These are phyloP conservation scores for Istiophorus platypterus DNA, from an alignment of 2,113 vertebrate genomes.

Conservation along the genomic window DNA sequence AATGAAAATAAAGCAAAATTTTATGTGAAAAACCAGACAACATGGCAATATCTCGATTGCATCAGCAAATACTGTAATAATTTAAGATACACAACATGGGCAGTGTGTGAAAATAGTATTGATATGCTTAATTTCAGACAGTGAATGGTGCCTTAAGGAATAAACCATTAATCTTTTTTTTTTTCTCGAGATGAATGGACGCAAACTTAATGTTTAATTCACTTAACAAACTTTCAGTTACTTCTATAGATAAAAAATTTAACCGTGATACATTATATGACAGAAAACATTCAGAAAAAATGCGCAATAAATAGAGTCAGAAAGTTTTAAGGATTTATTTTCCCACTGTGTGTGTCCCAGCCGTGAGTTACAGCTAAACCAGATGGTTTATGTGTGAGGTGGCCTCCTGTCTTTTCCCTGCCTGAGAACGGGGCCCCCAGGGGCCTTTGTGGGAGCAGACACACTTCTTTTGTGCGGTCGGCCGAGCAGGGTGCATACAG, in stretches of 20 bases:
- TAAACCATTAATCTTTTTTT: neutral
- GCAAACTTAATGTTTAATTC: neutral
- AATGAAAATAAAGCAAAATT: neutral
- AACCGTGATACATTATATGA: neutral
- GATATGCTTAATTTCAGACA: neutral
- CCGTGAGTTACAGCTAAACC: slow-evolving; percentile 45
- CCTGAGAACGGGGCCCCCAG: slow-evolving; percentile 73
- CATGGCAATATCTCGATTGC: neutral
- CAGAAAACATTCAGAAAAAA: neutral
- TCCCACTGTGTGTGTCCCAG: slow-evolving; percentile 8
- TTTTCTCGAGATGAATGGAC: neutral
- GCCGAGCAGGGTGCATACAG: slow-evolving; percentile 69
- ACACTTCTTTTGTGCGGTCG: slow-evolving; percentile 77
- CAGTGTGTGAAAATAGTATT: neutral
- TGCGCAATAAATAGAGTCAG: neutral
- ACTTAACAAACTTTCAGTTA: neutral
- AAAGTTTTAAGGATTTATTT: slow-evolving; percentile 6
- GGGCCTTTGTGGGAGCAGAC: slow-evolving; percentile 72
- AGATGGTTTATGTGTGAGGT: slow-evolving; percentile 71
- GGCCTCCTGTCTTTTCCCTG: slow-evolving; percentile 48
- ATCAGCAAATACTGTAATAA: neutral
- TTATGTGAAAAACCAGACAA: too few species aligned
- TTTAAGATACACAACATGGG: neutral
- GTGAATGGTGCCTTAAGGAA: neutral
- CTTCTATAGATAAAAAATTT: neutral